Evolutionary conservation across 2,113 vertebrate species (phyloP), one percentile per base, ranked within the genome.

Genomic region (Cryptotis parvus): DNA sequence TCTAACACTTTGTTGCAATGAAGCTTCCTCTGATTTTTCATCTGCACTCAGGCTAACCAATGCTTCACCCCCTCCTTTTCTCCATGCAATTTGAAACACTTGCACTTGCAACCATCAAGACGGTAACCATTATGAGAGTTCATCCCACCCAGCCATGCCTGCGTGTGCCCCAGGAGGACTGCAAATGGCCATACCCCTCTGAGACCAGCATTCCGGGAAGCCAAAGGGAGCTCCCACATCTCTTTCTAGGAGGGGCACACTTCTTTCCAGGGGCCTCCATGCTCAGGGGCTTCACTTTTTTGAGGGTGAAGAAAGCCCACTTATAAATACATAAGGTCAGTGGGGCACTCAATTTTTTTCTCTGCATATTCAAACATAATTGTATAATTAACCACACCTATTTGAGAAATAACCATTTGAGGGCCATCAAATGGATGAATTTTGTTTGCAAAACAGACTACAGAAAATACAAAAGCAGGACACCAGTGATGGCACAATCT

Each of bases 1-100:
- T 94, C 72, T 61, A 77, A 91, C 88, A 24, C 74, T 93, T 77
- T 9, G 39, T 43, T 94, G 61, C 33, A 61, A 31, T 16, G 83
- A 61, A 76, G 86, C 79, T 49, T 12, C 65, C 76, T 77, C 3
- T 22, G 12, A 3, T 43, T 15, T 35, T 55, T 85, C 84, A 49
- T 84, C 69, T 66, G 74, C 0, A 66, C 86, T 52, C 66, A 68
- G 88, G 45, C 83, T 78, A 16, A 79, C 4, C 31, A 33, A 63
- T 0, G 6, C 70, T 63, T 69, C 26, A 22, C n/a, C 63, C 66
- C 55, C 39, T 43, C 70, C 69, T 75, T n/a, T 79, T 65, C 78
- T 84, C 74, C 37, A 39, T 79, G 74, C 49, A 74, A 6, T 2
- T 12, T 5, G 49, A 87, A 20, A 79, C 4, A n/a, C 61, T 89